A percentile compares a stretch with the other conserved stretches of the same genome.
Evolutionary conservation across 2,797 vertebrate species (phyloP).

Genomic region (Acropternis orthonyx): DNA sequence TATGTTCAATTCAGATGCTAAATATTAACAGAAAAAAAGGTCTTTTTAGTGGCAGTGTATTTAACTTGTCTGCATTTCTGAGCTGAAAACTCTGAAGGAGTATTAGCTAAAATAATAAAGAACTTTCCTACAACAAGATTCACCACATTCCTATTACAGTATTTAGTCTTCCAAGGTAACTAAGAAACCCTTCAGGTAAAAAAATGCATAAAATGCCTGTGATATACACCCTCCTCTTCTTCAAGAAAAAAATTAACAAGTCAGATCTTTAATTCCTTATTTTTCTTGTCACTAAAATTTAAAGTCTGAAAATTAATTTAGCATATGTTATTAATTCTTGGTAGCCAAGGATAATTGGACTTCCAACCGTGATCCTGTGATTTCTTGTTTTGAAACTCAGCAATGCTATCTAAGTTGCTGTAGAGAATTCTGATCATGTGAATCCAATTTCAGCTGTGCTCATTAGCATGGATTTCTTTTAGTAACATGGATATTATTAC

Average conservation of each 20-base stretch:
- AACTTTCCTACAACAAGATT: not conserved
- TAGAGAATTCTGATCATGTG: slow-evolving; percentile 10
- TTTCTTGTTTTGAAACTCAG: not conserved
- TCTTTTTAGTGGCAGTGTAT: not conserved
- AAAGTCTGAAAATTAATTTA: not conserved
- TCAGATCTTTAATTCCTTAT: not conserved
- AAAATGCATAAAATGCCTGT: not conserved
- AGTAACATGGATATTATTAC: slow-evolving; percentile 25
- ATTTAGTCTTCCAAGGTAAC: not conserved
- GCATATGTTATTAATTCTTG: not conserved
- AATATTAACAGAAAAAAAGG: not conserved
- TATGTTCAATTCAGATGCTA: not conserved
- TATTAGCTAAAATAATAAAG: not conserved
- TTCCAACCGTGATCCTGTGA: not conserved
- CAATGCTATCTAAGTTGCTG: not conserved
- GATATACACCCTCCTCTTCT: not conserved
- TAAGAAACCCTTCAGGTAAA: not conserved
- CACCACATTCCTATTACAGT: not conserved
- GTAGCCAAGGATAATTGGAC: not conserved
- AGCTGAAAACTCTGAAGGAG: not conserved
- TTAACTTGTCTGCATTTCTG: not conserved
- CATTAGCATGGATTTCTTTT: slow-evolving; percentile 42
- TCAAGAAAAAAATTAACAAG: not conserved
- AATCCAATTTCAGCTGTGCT: slow-evolving; percentile 44
- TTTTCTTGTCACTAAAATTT: not conserved